Evolutionary conservation across 2,797 vertebrate genomes (phyloP).

Genomic region (Carapus acus): DNA sequence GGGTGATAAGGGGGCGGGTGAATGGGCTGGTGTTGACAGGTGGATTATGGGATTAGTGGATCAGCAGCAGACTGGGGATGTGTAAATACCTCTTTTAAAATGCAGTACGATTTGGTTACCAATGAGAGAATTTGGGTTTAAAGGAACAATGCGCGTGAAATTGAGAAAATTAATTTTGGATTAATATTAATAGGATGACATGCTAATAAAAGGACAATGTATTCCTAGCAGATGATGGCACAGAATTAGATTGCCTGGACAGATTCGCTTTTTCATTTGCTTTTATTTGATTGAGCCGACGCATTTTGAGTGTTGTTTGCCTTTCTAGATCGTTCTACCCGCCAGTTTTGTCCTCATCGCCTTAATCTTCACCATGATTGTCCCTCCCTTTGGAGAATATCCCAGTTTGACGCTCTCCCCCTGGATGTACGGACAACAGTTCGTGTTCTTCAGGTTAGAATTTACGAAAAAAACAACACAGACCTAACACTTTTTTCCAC

Average conservation of each 20-base stretch:
- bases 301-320: background rate
- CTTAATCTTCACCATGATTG: conserved; percentile 82
- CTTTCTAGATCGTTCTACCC: conserved; percentile 83
- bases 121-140: background rate
- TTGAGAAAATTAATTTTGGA: too few relatives aligned
- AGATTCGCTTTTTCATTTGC: too few relatives aligned
- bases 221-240: too few relatives aligned
- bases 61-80: background rate
- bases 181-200: too few relatives aligned
- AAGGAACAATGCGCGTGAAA: background rate
- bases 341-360: conserved; percentile 87
- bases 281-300: too few relatives aligned
- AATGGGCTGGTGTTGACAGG: background rate
- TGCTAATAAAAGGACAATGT: too few relatives aligned
- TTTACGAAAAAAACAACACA: background rate
- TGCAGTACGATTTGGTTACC: too few relatives aligned
- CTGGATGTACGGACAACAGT: conserved; percentile 94
- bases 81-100: background rate
- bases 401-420: conserved; percentile 86
- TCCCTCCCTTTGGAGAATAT: conserved; percentile 94
- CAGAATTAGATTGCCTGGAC: too few relatives aligned
- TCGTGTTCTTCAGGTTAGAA: conserved; percentile 88
- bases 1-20: background rate
- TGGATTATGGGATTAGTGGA: background rate
- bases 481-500: too few relatives aligned